Conservation (phyloP, 2,113 vertebrate genomes). For the Onychorhynchus coronatus region DNA sequence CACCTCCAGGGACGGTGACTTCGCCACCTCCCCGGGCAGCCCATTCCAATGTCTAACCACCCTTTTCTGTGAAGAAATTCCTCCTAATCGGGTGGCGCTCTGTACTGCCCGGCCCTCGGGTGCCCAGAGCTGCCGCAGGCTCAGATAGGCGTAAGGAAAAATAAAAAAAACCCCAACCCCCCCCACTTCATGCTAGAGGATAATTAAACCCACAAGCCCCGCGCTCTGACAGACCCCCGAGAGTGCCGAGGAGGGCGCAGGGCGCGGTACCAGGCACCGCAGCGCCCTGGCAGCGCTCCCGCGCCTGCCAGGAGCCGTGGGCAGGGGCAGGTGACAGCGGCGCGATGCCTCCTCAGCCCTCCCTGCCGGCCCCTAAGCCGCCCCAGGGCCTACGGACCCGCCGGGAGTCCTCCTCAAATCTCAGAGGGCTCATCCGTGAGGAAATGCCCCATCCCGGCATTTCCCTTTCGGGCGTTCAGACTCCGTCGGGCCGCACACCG, state of each 20-base stretch:
- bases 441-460: background rate
- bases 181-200: background rate
- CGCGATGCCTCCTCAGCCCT: fast-evolving
- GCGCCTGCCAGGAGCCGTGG: fast-evolving
- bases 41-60: background rate
- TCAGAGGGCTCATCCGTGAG: background rate
- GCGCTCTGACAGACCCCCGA: fast-evolving
- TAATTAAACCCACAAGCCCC: background rate
- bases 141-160: background rate
- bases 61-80: background rate
- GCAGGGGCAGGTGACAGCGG: background rate
- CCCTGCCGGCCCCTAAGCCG: background rate
- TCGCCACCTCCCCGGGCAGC: no score
- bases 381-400: background rate
- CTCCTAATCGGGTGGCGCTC: background rate
- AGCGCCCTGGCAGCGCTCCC: fast-evolving
- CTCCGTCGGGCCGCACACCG: background rate
- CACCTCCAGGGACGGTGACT: background rate
- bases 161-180: background rate
- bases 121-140: no score
- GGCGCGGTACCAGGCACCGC: fast-evolving
- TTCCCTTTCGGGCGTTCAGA: background rate
- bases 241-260: background rate
- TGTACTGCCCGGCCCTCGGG: no score
- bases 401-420: background rate